Evolutionary conservation across 2,113 vertebrate genomes (phyloP), one percentile per base, ranked within the genome.

Genomic region (Marmota flaviventris): DNA sequence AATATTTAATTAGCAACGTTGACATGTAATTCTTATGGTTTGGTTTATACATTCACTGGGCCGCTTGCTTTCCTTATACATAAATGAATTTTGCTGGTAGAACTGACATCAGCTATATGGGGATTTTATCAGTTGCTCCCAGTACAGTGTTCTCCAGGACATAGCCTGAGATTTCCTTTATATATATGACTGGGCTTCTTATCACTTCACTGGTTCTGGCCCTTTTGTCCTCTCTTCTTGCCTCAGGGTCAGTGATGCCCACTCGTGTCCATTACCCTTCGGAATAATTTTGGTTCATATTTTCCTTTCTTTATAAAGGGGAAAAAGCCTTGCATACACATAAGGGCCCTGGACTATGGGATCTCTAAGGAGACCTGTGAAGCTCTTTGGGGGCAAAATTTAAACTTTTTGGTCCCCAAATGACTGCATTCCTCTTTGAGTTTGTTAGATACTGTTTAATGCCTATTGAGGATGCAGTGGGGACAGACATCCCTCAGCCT

Each of bases 381-480:
- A 65, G 39, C 76, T 61, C 81, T 84, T 89, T 73, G 56, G 96
- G 45, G 61, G 91, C 86, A 58, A 78, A 65, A 42, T 92, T 78
- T 73, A 87, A 58, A 69, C n/a, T 78, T 34, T 18, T 18, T 93
- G 65, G 32, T 73, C 63, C 67, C 78, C 42, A 84, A 72, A 82
- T 22, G 7, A 94, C 91, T 91, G 84, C 77, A 89, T 85, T 97
- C 81, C 95, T 76, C 65, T 96, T 90, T 72, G 96, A 88, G 39
- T n/a, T 3, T 39, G 67, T 75, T 75, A 87, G 90, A 58, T 12
- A 1, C 85, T 96, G 51, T 78, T 95, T 9, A 45, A 27, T 78
- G 39, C 91, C 85, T 79, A 72, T 93, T 87, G 34, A 75, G 90
- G n/a, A 32, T 17, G 22, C 32, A 61, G 56, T 63, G 24, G n/a